Evolutionary conservation across 2,797 vertebrate genomes (phyloP), one percentile per base, ranked within the genome.

Genomic region (Gymnocypris eckloni): DNA sequence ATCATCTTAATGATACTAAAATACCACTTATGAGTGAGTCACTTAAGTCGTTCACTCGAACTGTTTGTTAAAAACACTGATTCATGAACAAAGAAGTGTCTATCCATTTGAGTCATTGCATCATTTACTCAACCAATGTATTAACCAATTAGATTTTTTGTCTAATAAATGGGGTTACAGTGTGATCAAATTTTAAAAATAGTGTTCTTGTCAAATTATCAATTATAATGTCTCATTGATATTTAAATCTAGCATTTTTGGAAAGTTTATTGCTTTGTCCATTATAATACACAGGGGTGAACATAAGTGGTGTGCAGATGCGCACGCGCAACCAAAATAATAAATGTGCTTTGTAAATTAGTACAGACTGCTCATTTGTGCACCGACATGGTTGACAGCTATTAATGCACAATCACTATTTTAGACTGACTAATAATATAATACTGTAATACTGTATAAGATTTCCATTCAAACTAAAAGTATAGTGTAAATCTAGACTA

Each of bases 211-310:
- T 71, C 20, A n/a, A n/a, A 43, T 18, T 6, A 18, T 18, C 15
- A 2, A 50, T 50, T 15, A 52, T 43, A 43, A 43, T n/a, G 20
- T 45, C 22, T 6, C 1, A 45, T 45, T 72, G 12, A 39, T 22
- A 41, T 39, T 0, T 1, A 2, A 10, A 39, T 22, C 0, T 39
- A 0, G 0, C 18, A 20, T 22, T 39, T 70, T 39, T 22, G 16
- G 5, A 52, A 70, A 70, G 18, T 70, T 22, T 70, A 41, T 41
- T 41, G 22, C 39, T 70, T 70, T 41, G 18, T 70, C 67, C 67
- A 70, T 69, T 69, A 20, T 20, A 20, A 67, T 20, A 41, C 4
- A 11, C 37, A 43, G 41, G 41, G 41, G 41, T 28, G 25, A 28
- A 28, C 25, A 28, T 28, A 10, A n/a, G n/a, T n/a, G n/a, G n/a